Conservation (phyloP, 2,888 invertebrate genomes). For the Axea sp. region DNA sequence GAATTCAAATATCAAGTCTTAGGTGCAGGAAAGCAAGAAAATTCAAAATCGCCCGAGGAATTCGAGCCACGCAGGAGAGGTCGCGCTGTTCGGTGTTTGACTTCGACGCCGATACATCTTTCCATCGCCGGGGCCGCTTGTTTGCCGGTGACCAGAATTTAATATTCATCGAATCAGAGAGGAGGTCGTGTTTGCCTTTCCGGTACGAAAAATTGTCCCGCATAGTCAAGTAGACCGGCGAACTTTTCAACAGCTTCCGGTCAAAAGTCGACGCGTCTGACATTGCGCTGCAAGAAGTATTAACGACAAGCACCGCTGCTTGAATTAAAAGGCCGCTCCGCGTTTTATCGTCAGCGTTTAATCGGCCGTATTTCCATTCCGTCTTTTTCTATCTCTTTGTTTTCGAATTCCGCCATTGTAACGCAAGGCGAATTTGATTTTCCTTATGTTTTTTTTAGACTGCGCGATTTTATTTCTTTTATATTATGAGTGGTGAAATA, state of each 20-base stretch:
- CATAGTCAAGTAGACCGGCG: constrained; percentile 57
- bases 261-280: constrained; percentile 45
- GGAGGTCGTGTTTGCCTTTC: constrained; percentile 67
- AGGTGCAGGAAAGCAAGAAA: constrained; percentile 42
- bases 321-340: constrained; percentile 21
- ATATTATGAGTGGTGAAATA: constrained; percentile 47
- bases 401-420: not conserved
- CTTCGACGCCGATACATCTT: constrained; percentile 77
- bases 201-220: constrained; percentile 67
- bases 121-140: constrained; percentile 74
- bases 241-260: constrained; percentile 58
- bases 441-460: constrained; percentile 18
- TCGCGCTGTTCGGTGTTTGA: constrained; percentile 74
- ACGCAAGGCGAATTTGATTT: constrained; percentile 4
- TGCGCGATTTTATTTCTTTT: constrained; percentile 40
- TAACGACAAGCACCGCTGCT: constrained; percentile 34
- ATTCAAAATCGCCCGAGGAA: constrained; percentile 62
- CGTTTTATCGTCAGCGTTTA: not conserved
- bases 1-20: constrained; percentile 18
- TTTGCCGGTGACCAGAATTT: constrained; percentile 78
- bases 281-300: constrained; percentile 40
- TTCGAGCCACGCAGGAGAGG: constrained; percentile 68
- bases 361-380: not conserved
- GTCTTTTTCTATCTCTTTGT: not conserved
- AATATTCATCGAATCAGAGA: constrained; percentile 78